These are phyloP conservation scores for Napeogenes sylphis DNA, from an alignment of 2,888 invertebrate genomes.

Conservation along the genomic window DNA sequence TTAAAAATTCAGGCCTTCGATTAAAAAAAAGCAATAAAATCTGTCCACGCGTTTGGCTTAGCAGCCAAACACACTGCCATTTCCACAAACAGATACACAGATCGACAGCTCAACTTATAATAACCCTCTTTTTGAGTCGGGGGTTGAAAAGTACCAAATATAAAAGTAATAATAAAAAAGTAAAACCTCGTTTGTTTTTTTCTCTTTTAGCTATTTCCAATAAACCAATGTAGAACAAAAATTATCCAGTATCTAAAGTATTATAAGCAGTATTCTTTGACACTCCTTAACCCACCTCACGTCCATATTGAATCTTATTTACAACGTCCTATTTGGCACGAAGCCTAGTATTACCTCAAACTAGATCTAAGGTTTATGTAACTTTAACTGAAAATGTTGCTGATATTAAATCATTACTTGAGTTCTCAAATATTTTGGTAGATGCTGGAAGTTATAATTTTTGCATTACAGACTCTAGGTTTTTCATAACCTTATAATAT, in stretches of 20 bases:
- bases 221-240: too few relatives aligned
- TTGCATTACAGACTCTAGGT: slow-evolving; percentile 44
- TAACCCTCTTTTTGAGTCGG: too few relatives aligned
- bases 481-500: not conserved
- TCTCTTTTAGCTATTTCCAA: too few relatives aligned
- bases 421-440: slow-evolving; percentile 24
- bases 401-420: slow-evolving; percentile 22
- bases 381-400: slow-evolving; percentile 24
- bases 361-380: slow-evolving; percentile 27
- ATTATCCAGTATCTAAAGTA: not conserved
- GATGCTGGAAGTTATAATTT: slow-evolving; percentile 61
- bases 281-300: slow-evolving; percentile 1
- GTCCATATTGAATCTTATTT: slow-evolving; percentile 28
- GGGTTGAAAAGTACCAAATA: too few relatives aligned
- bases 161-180: too few relatives aligned
- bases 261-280: not conserved
- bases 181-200: too few relatives aligned
- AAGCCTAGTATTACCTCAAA: slow-evolving; percentile 28
- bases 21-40: too few relatives aligned
- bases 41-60: too few relatives aligned
- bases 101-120: too few relatives aligned
- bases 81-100: too few relatives aligned
- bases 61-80: too few relatives aligned
- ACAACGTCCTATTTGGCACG: slow-evolving; percentile 28
- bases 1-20: too few relatives aligned